Base-by-base conservation (phyloP, 2,113 vertebrate genomes). In the Mobula birostris region DNA sequence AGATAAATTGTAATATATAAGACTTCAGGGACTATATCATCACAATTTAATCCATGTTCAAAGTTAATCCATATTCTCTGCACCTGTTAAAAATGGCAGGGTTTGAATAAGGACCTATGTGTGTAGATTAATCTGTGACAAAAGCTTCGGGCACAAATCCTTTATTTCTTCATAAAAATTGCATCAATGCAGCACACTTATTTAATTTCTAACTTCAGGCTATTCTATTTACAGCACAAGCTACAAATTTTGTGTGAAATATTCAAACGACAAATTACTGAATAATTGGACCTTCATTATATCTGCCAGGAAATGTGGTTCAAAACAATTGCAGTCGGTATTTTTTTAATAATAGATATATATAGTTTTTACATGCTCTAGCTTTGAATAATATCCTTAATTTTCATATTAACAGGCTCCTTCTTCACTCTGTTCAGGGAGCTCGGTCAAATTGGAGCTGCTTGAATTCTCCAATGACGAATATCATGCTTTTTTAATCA, bases 91-190 rank as follows among this genome's bases (percentile, higher is more conserved):
- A 40, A 74, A 93, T 74, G 91, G 36, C 91, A 72, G 40, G 91
- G 91, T 93, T 93, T 70, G 40, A 76, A 74, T 74, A 40, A 74
- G 91, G 56, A 93, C 68, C 68, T 27, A 48, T 93, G 40, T 93
- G 74, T 48, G 91, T 74, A 76, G 91, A 93, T 93, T 93, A 93
- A 56, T 93, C 91, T 74, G 85, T 66, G 85, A 90, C 85, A 90
- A 90, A 68, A 61, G 85, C 29, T n/a, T 7, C 19, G 7, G n/a
- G 91, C 32, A 74, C 40, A 74, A 93, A 93, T 72, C 91, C 36
- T 56, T 93, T 93, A 93, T 74, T 93, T 74, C 91, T 93, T 93
- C 91, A 93, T 93, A 93, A 93, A 93, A 93, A 93, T 74, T 93
- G 91, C 70, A 93, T 93, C 72, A 74, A 40, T 72, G 68, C 36